A percentile compares a stretch with the other conserved stretches of the same genome.
phyloP scores from a whole-genome alignment of 2,797 vertebrate genomes.

The Loriculus beryllinus region DNA sequence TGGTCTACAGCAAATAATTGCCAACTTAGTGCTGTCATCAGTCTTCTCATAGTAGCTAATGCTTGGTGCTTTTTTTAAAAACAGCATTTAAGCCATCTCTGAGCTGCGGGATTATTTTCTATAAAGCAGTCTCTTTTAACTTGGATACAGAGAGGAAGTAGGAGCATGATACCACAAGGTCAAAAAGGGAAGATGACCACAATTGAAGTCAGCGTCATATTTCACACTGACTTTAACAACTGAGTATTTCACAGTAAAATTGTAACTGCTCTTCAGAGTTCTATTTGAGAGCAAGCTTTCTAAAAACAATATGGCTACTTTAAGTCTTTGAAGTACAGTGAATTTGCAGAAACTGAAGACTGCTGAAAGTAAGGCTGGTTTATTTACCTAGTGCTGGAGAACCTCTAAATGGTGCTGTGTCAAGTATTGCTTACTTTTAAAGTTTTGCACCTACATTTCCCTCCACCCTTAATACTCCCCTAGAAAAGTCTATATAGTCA shows the following conservation, averaged over 20 bases:
- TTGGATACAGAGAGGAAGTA: neutral
- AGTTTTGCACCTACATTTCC: neutral
- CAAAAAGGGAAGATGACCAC: neutral
- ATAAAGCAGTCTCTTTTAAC: neutral
- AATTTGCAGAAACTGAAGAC: neutral
- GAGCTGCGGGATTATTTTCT: neutral
- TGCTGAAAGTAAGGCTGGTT: neutral
- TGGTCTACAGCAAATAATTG: neutral
- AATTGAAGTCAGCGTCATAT: neutral
- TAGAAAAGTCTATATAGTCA: neutral
- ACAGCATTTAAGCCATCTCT: neutral
- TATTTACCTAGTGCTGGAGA: neutral
- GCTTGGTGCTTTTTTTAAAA: neutral
- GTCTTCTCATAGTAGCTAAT: neutral
- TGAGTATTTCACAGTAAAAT: neutral
- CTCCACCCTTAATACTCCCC: neutral
- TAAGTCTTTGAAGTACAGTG: neutral
- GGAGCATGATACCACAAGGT: neutral
- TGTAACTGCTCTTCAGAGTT: neutral
- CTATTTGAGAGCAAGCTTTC: neutral
- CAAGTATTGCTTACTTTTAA: neutral
- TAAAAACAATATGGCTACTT: neutral
- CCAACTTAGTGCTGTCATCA: neutral
- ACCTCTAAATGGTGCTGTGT: neutral
- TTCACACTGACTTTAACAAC: neutral